These are phyloP conservation scores for Buphagus erythrorhynchus DNA, from an alignment of 2,797 vertebrate genomes.

Conservation along the genomic window DNA sequence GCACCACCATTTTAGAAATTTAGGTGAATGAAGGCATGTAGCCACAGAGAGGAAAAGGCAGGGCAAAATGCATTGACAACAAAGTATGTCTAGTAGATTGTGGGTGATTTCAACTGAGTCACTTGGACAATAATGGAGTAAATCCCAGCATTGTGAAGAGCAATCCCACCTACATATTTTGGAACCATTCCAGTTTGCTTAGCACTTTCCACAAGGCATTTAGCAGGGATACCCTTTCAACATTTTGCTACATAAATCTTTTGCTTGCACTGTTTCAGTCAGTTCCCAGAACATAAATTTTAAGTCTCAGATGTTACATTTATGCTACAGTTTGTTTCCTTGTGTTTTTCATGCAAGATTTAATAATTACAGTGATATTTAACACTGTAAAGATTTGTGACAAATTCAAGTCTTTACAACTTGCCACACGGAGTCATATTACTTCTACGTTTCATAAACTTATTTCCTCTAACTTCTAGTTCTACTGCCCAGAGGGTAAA, in stretches of 20 bases:
- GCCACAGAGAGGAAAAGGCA: background rate
- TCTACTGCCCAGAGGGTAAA: background rate
- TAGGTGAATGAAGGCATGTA: background rate
- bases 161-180: slow-evolving; percentile 48
- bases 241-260: background rate
- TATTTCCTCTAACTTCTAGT: background rate
- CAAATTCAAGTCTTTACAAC: background rate
- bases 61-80: background rate
- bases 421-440: background rate
- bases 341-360: background rate
- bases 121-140: slow-evolving; percentile 33
- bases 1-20: background rate
- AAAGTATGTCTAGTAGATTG: background rate
- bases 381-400: background rate
- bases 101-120: slow-evolving; percentile 30
- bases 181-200: slow-evolving; percentile 27
- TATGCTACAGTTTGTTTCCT: background rate
- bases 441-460: background rate
- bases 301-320: background rate
- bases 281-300: background rate
- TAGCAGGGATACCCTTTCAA: background rate
- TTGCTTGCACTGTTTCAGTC: background rate
- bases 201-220: background rate
- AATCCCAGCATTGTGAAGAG: slow-evolving; percentile 40
- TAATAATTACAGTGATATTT: background rate